phyloP scores from a whole-genome alignment of 2,888 invertebrate genomes.

The Lepetodrilus schrolli region DNA sequence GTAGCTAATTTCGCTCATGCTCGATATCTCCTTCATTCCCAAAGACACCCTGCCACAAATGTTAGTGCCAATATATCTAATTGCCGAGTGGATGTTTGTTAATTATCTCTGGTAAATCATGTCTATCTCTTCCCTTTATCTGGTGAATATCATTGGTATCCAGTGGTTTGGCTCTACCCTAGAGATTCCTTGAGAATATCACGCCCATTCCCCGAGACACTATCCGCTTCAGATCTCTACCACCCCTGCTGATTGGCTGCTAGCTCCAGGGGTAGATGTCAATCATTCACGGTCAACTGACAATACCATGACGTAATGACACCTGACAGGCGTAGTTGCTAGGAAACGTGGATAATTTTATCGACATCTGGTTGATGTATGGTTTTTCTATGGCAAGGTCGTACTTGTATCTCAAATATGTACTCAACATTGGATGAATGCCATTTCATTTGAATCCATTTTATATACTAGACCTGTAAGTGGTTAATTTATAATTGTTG shows the following conservation, averaged over 20 bases:
- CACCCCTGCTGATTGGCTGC: slow-evolving; percentile 18
- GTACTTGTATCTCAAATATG: no score
- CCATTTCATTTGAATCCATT: no score
- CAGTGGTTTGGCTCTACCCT: neutral
- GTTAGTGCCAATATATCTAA: slow-evolving; percentile 2
- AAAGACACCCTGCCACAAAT: neutral
- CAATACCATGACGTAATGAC: slow-evolving; percentile 10
- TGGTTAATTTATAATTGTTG: no score
- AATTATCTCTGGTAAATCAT: neutral
- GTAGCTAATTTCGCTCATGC: no score
- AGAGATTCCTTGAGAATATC: neutral
- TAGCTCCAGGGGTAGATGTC: neutral
- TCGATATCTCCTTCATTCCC: no score
- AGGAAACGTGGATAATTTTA: neutral
- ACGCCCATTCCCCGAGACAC: neutral
- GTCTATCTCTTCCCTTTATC: neutral
- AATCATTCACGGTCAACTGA: slow-evolving; percentile 26
- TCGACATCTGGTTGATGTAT: neutral
- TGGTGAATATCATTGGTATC: neutral
- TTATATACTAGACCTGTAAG: no score
- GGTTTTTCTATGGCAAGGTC: neutral
- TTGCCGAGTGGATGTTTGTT: neutral
- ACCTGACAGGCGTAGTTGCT: slow-evolving; percentile 5
- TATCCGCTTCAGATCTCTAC: neutral
- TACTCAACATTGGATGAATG: no score